Evolutionary conservation across 2,888 invertebrate genomes (phyloP).

Genomic region (Drosophila ochracea): DNA sequence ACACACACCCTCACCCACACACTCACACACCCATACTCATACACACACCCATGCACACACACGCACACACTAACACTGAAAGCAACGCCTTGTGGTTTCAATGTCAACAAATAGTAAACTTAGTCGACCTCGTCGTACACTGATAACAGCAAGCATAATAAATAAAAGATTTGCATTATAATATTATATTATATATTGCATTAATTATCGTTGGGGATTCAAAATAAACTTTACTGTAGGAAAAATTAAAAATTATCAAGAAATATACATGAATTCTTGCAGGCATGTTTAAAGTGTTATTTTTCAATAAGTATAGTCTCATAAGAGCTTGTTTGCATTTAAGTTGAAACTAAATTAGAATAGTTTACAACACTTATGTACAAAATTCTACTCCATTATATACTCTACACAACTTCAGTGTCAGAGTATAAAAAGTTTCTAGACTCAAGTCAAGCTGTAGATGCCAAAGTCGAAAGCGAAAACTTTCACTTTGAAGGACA

Average conservation of each 20-base stretch:
- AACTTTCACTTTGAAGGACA: conserved; percentile 73
- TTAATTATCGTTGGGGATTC: neutral
- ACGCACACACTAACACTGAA: neutral
- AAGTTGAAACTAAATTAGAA: neutral
- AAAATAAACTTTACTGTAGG: neutral
- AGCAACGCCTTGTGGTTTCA: conserved; percentile 30
- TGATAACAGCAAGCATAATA: neutral
- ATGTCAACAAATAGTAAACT: conserved; percentile 11
- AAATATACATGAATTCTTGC: neutral
- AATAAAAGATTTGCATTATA: too few relatives aligned
- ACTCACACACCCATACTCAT: neutral
- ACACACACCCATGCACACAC: neutral
- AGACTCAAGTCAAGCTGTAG: conserved; percentile 17
- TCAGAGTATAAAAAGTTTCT: neutral
- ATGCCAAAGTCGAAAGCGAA: conserved; percentile 46
- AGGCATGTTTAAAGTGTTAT: neutral
- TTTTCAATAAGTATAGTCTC: neutral
- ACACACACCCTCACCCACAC: neutral
- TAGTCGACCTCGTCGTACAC: neutral
- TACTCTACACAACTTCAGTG: neutral
- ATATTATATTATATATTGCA: neutral
- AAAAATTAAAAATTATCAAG: neutral
- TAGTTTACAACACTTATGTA: neutral
- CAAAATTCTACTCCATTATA: neutral
- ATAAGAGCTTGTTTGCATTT: neutral